Evolutionary conservation across 2,797 vertebrate species (phyloP), one percentile per base, ranked within the genome.

Genomic region (Streptopelia turtur): DNA sequence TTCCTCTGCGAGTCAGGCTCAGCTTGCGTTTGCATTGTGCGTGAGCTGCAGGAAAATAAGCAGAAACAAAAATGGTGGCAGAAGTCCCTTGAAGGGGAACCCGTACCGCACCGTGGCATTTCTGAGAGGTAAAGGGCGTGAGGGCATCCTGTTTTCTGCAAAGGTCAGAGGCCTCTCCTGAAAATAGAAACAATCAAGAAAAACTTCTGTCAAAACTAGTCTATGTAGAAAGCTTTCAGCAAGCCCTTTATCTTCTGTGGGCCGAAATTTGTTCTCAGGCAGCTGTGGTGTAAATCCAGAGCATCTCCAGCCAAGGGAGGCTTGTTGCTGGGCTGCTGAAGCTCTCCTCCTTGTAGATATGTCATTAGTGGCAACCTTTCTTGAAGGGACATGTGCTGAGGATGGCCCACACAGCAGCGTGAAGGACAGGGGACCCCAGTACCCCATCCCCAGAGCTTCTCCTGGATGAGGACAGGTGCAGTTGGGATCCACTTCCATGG

Each of bases 91-190:
- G 37, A 81, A 91, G 24, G 27, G 55, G 20, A 76, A 49, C 43
- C 72, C 0, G 0, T 53, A 13, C 28, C 2, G 1, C 13, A 37
- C 30, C 3, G 2, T 23, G 47, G 61, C 52, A 59, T 82, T 79
- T 66, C 59, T 72, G 52, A 76, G 27, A 75, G 10, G 18, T 28
- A 68, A 78, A 90, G 64, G 56, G 45, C 53, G 59, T 0, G 1
- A 39, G 64, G 47, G n/a, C 15, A 23, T 59, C 69, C 6, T 16
- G 39, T 43, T 55, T 69, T 84, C 49, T 53, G 66, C 31, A 90
- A 77, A 84, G 49, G 61, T 64, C 64, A 68, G 41, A 59, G 41
- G 16, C 35, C 28, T 69, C 69, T 90, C 39, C 52, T 35, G 63
- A 59, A 53, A 61, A 37, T 30, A 63, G 25, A 39, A 80, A 64